Evolutionary conservation across 2,888 invertebrate genomes (phyloP).

Genomic region (Limnephilus marmoratus): DNA sequence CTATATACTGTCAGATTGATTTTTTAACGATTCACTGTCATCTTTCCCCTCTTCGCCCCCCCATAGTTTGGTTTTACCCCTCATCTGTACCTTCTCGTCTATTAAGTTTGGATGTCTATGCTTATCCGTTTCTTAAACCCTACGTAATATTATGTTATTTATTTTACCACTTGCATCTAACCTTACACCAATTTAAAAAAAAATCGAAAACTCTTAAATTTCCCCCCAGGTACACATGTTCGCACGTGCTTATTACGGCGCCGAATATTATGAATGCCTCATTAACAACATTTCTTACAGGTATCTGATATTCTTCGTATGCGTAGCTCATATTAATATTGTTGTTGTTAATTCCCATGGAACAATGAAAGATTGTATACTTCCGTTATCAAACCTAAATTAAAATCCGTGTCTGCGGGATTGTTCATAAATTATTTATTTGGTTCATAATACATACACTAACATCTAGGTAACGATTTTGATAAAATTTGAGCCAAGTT

Average conservation of each 20-base stretch:
- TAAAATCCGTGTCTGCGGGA: neutral
- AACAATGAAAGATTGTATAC: neutral
- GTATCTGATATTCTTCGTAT: neutral
- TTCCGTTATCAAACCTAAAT: conserved; percentile 2
- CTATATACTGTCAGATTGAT: too few relatives aligned
- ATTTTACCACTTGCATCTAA: too few relatives aligned
- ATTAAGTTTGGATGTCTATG: too few relatives aligned
- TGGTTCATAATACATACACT: neutral
- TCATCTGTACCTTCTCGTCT: too few relatives aligned
- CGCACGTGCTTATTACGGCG: neutral
- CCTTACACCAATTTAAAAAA: too few relatives aligned
- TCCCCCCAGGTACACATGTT: neutral
- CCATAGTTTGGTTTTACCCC: too few relatives aligned
- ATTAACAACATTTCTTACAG: neutral
- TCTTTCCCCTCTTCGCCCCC: too few relatives aligned
- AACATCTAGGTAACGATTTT: neutral
- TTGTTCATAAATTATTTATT: neutral
- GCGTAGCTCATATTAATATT: neutral
- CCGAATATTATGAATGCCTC: neutral
- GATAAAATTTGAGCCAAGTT: neutral
- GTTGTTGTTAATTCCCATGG: neutral
- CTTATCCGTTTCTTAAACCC: too few relatives aligned
- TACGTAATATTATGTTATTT: too few relatives aligned
- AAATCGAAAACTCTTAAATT: neutral
- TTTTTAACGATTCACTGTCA: too few relatives aligned